phyloP scores from a whole-genome alignment of 2,797 vertebrate genomes.

The Microctenopoma lineatum region DNA sequence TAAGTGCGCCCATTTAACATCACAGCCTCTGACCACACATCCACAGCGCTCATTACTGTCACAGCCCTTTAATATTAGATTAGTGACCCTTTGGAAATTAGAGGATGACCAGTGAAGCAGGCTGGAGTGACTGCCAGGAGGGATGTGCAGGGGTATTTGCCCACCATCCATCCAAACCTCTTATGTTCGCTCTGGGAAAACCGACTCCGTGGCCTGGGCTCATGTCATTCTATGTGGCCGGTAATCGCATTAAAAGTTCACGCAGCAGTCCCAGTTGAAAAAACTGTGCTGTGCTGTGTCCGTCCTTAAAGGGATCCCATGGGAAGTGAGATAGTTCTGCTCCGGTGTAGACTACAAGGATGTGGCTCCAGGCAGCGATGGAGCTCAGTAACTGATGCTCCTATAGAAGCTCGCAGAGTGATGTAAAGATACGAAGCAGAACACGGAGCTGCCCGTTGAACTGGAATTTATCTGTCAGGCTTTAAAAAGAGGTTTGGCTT shows the following conservation, averaged over 20 bases:
- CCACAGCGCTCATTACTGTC: slow-evolving; percentile 78
- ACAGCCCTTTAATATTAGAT: slow-evolving; percentile 71
- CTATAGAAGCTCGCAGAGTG: slow-evolving; percentile 5
- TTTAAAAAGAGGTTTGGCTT: slow-evolving; percentile 30
- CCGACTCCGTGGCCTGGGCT: slow-evolving; percentile 55
- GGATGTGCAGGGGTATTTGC: slow-evolving; percentile 47
- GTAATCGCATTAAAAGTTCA: slow-evolving; percentile 78
- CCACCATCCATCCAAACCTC: slow-evolving; percentile 67
- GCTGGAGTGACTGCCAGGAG: slow-evolving; percentile 61
- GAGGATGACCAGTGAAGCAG: slow-evolving; percentile 53
- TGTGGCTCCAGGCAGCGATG: slow-evolving; percentile 41
- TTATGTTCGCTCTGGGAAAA: slow-evolving; percentile 71
- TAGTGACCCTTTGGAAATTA: slow-evolving; percentile 61
- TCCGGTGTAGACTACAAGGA: slow-evolving; percentile 45
- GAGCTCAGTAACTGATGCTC: slow-evolving; percentile 54
- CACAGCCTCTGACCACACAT: slow-evolving; percentile 58
- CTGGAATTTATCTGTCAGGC: slow-evolving; percentile 11
- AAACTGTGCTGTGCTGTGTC: slow-evolving; percentile 49
- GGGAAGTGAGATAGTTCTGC: slow-evolving; percentile 10
- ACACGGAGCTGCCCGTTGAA: slow-evolving; percentile 17
- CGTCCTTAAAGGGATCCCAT: slow-evolving; percentile 43
- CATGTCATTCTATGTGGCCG: slow-evolving; percentile 59
- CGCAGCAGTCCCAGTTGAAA: slow-evolving; percentile 42
- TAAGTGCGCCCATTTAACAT: slow-evolving; percentile 77
- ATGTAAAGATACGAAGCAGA: slow-evolving; percentile 20